phyloP scores from a whole-genome alignment of 1,140 invertebrate genomes.

The Aphelenchoides fujianensis region DNA sequence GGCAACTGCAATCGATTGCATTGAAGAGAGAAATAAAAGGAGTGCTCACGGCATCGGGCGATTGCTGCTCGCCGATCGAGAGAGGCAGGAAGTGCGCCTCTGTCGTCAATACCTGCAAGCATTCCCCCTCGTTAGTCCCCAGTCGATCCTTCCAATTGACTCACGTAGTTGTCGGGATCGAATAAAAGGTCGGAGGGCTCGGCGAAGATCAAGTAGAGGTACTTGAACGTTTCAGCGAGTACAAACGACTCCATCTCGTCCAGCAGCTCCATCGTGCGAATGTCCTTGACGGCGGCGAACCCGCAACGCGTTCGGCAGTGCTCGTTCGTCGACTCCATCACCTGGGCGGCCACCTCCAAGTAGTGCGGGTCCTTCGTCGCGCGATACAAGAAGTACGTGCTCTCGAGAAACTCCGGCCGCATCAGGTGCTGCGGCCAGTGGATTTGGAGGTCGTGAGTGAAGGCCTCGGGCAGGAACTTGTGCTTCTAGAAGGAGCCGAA shows the following conservation, averaged over 20 bases:
- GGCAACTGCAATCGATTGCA: conserved; percentile 55
- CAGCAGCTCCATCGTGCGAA: conserved; percentile 81
- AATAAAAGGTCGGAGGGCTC: conserved; percentile 80
- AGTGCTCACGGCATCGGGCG: conserved; percentile 13
- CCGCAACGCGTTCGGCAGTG: conserved; percentile 87
- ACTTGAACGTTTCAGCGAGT: conserved; percentile 94
- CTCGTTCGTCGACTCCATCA: conserved; percentile 83
- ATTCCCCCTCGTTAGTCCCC: not conserved
- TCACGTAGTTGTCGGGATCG: conserved; percentile 90
- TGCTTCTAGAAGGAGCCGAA: conserved; percentile 77
- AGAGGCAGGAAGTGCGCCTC: conserved; percentile 92
- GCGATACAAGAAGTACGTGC: conserved; percentile 89
- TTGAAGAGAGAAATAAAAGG: conserved; percentile 23
- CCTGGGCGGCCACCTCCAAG: conserved; percentile 79
- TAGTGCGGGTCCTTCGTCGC: conserved; percentile 94
- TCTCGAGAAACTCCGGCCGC: conserved; percentile 93
- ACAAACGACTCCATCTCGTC: conserved; percentile 95
- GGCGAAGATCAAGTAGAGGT: conserved; percentile 87
- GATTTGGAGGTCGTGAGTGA: conserved; percentile 85
- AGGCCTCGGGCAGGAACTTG: conserved; percentile 95
- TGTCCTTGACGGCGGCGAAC: conserved; percentile 93
- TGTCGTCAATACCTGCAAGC: conserved; percentile 87
- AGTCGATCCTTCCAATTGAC: conserved; percentile 63
- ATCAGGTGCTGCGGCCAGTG: conserved; percentile 96
- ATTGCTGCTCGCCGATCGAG: conserved; percentile 59